A percentile compares a stretch with the other conserved stretches of the same genome.
Conservation (phyloP, 2,888 invertebrate species). For the Timandra comae region DNA sequence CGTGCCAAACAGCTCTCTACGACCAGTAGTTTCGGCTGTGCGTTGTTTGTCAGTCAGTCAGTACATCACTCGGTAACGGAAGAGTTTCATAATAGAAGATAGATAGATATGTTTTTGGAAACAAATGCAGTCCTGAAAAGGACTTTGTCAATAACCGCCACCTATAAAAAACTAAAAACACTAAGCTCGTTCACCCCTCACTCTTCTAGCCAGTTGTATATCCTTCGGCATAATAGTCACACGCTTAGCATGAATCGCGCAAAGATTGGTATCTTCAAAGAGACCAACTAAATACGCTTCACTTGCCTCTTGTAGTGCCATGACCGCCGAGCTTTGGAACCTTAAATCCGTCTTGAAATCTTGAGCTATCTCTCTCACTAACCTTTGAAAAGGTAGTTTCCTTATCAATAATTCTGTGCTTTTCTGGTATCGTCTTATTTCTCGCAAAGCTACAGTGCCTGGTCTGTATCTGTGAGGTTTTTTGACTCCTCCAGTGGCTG, state of each 20-base stretch:
- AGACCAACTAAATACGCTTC: conserved; percentile 81
- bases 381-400: conserved; percentile 83
- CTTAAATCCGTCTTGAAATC: conserved; percentile 84
- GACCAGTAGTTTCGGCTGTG: too few relatives aligned
- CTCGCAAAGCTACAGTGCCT: conserved; percentile 82
- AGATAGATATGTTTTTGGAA: not conserved
- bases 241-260: conserved; percentile 82
- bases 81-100: too few relatives aligned
- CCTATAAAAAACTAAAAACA: not conserved
- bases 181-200: conserved; percentile 54
- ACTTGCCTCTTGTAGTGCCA: conserved; percentile 80
- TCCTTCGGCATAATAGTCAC: conserved; percentile 66
- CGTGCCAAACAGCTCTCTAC: too few relatives aligned
- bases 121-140: conserved; percentile 36
- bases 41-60: too few relatives aligned
- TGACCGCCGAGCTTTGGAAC: conserved; percentile 83
- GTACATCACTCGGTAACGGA: too few relatives aligned
- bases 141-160: conserved; percentile 30
- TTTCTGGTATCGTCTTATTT: conserved; percentile 85
- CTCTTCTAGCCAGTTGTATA: conserved; percentile 52
- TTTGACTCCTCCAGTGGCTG: conserved; percentile 84
- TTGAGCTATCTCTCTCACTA: conserved; percentile 84
- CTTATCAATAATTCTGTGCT: conserved; percentile 83
- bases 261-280: conserved; percentile 86
- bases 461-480: conserved; percentile 84